Base-by-base conservation (phyloP, 2,888 invertebrate species). In the Drosophila quinaria region DNA sequence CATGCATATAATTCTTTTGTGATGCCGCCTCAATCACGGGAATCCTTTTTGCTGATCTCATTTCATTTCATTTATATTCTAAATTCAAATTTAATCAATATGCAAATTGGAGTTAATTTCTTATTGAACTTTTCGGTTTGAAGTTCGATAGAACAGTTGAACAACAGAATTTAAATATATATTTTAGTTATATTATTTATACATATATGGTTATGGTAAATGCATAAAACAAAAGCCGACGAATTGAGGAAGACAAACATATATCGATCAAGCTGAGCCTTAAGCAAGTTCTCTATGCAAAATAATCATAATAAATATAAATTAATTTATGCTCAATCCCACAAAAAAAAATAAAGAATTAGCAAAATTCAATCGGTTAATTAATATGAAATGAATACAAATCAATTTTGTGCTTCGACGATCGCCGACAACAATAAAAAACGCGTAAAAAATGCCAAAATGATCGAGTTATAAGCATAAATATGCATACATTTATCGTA, bases 231-330 rank as follows among this genome's bases (percentile, higher is more conserved):
- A 77, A 77, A 64, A 56, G 62, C 60, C 66, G 46, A 35, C 25
- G 70, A 42, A 72, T 81, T 81, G 80, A 81, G 81, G 81, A 80
- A 79, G 79, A 76, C 70, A 81, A 76, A 76, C 76, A 22, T 62
- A 78, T 81, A 81, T 81, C 80, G 81, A 80, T 80, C 80, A 78
- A 79, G 56, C 42, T 31, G 62, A 55, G 37, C 51, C 49, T 33
- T 31, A 42, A 44, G 64, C 60, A 51, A 49, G 59, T 70, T 62
- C 70, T 75, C 39, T 71, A 75, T 66, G 71, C 71, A 74, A 75
- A 70, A 54, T 17, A 49, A 22, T 29, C 9, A 46, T 41, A 46
- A 44, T 33, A 64, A 58, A 68, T 47, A 47, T 44, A 56, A 47
- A 47, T 39, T 50, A 66, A 74, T 68, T 79, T 61, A 79, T 81